Evolutionary conservation across 2,113 vertebrate genomes (phyloP), one percentile per base, ranked within the genome.

Genomic region (Tachysurus vachellii): DNA sequence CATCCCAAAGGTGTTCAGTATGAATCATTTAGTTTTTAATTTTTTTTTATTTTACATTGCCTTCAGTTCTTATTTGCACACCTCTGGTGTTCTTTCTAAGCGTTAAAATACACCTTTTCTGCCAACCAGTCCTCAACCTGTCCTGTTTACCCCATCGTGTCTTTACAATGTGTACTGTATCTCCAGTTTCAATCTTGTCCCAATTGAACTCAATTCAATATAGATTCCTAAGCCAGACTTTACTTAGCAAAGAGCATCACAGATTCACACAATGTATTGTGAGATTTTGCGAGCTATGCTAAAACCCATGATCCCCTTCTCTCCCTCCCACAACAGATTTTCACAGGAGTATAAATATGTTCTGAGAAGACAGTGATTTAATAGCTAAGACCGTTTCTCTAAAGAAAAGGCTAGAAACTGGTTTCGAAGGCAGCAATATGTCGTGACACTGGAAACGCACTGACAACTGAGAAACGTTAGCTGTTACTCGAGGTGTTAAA

Each of bases 251-350:
- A 77, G 26, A 31, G 75, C 12, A 53, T 26, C 75, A 77, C 23
- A 76, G 44, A 50, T 26, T 26, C n/a, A 76, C 73, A 76, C 44
- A 76, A 50, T 53, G 26, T 77, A 77, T 50, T 77, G 75, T 53
- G 75, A 7, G 47, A 12, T 23, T 77, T 12, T n/a, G 75, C 47
- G 9, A 77, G 47, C 75, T 77, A n/a, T 53, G 73, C 11, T 31
- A 56, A 79, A 79, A 80, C 53, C 77, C 50, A 77, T 77, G 28
- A 77, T 28, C 75, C 50, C 75, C 14, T 54, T 31, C 21, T 36
- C 54, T 56, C 19, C n/a, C 19, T 31, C 17, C 50, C 26, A 9
- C 50, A 50, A 76, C 47, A 54, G 26, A 77, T 77, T 50, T 79
- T 54, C 14, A 53, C 28, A 21, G 53, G 4, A 80, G 53, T 80